Evolutionary conservation across 2,888 invertebrate genomes (phyloP).

Genomic region (Mimachlamys varia): DNA sequence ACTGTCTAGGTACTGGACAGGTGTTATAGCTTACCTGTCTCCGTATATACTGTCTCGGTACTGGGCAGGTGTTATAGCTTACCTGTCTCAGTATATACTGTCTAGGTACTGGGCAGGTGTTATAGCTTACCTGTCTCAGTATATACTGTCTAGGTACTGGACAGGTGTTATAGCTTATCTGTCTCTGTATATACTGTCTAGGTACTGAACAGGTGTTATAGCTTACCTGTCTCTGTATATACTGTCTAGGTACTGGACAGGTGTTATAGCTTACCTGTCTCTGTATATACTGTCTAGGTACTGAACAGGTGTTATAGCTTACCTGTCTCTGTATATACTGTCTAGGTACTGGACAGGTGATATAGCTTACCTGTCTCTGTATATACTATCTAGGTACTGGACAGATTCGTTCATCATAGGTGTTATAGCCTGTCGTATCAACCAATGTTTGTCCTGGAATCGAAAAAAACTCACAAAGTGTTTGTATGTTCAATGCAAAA

Average conservation of each 20-base stretch:
- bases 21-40: conserved; percentile 87
- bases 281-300: conserved; percentile 88
- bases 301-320: conserved; percentile 86
- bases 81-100: conserved; percentile 87
- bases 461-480: neutral
- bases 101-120: conserved; percentile 87
- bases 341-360: conserved; percentile 87
- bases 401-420: conserved; percentile 86
- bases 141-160: conserved; percentile 87
- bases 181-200: conserved; percentile 89
- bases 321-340: conserved; percentile 87
- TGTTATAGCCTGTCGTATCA: conserved; percentile 87
- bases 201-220: conserved; percentile 84
- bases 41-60: conserved; percentile 88
- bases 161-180: conserved; percentile 87
- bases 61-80: conserved; percentile 86
- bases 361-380: conserved; percentile 86
- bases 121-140: conserved; percentile 88
- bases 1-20: conserved; percentile 86
- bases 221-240: conserved; percentile 88
- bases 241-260: conserved; percentile 86
- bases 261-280: conserved; percentile 87
- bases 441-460: conserved; percentile 91
- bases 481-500: too few relatives aligned
- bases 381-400: conserved; percentile 87